Base-by-base conservation (phyloP, 2,888 invertebrate species). In the Chrysina gloriosa region DNA sequence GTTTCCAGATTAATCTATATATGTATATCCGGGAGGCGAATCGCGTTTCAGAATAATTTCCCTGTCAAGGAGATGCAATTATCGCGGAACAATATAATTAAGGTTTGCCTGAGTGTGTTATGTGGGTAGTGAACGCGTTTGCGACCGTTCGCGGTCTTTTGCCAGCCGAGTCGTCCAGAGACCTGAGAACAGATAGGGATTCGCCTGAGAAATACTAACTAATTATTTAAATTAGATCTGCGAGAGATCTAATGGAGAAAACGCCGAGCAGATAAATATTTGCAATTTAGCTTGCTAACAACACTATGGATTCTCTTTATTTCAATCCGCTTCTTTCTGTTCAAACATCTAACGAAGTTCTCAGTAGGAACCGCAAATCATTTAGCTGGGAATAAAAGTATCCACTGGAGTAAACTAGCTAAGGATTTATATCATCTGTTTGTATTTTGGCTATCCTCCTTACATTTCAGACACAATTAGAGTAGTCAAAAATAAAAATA, bases 1-100 rank as follows among this genome's bases (percentile, higher is more conserved):
- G 39, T 58, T 23, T 16, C 2, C 52, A 31, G 52, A 52, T 52
- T 52, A 52, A 52, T 52, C 29, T 52, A 29, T 11, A 52, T 52
- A n/a, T n/a, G n/a, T n/a, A n/a, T n/a, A 31, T 52, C 52, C 31
- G 11, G 29, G 11, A 52, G 52, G 52, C 52, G 52, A 52, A 52
- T 52, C 52, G 52, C 52, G 19, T 58, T 58, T 58, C 39, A 25
- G 16, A 23, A 23, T 25, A 58, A 58, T 39, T 58, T 58, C 23
- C 16, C 39, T 25, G 42, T 21, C 39, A 39, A 58, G 16, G 16
- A 58, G 39, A 5, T 11, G 25, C n/a, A 25, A 58, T 58, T 42
- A 25, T 31, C 6, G 25, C 31, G 34, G 23, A 39, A 39, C 39
- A 39, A 58, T 42, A 58, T 58, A 58, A 58, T 58, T 58, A 39